Percentiles rank a stretch among this genome's conserved stretches.
Evolutionary conservation across 53 echinoderm and acorn worm species (phyloP).

Genomic region (Pentamera pediparva): DNA sequence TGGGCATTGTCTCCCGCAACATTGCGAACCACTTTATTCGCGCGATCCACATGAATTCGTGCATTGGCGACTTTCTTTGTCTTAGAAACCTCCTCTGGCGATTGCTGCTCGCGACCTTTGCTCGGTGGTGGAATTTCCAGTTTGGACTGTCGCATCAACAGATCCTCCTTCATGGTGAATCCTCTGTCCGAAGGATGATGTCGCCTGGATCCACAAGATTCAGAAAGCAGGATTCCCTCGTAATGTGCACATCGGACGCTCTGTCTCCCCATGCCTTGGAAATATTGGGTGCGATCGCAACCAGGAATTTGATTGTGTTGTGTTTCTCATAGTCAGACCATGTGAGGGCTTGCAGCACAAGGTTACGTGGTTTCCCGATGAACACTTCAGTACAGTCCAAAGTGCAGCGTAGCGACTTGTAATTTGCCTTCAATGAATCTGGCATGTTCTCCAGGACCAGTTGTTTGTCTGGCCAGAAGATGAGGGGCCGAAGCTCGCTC

Average conservation of each 20-base stretch:
- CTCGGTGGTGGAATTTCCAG: conserved; percentile 56
- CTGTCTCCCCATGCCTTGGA: conserved; percentile 67
- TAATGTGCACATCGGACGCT: conserved; percentile 47
- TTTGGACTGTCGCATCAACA: conserved; percentile 29
- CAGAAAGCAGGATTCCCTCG: conserved; percentile 37
- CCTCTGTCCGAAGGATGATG: conserved; percentile 53
- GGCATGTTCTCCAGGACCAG: conserved; percentile 1
- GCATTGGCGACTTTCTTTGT: conserved; percentile 59
- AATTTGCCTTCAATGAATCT: conserved; percentile 7
- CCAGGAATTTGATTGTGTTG: conserved; percentile 56
- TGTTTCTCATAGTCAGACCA: conserved; percentile 70
- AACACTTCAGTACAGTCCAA: conserved; percentile 63
- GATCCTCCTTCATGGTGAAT: conserved; percentile 46
- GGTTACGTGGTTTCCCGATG: conserved; percentile 39
- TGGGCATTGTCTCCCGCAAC: conserved; percentile 35
- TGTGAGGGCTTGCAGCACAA: conserved; percentile 44
- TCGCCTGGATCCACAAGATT: conserved; percentile 54
- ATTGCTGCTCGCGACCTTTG: conserved; percentile 37
- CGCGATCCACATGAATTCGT: conserved; percentile 46
- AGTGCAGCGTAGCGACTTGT: conserved; percentile 30
- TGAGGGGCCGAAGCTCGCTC: conserved; percentile 21
- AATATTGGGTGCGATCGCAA: conserved; percentile 51
- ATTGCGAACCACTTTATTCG: conserved; percentile 53
- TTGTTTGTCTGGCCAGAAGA: conserved; percentile 36
- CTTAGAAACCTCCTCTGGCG: conserved; percentile 32